Base-by-base conservation (phyloP, 2,888 invertebrate genomes). In the Microctonus brassicae region DNA sequence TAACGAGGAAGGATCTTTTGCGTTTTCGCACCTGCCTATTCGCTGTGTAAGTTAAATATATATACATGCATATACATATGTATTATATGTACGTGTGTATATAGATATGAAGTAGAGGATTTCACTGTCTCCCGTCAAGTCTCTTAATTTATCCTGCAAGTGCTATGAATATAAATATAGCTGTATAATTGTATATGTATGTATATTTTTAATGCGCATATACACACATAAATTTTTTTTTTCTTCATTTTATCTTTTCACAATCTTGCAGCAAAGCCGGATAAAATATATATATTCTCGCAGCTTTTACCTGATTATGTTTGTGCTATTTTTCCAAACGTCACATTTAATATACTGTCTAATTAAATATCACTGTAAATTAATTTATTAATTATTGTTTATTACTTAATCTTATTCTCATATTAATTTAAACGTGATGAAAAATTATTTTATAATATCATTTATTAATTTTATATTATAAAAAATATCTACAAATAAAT, bases 91-190 rank as follows among this genome's bases (percentile, higher is more conserved):
- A 67, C 47, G 53, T 60, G 42, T 39, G n/a, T 26, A 26, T 55
- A 20, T 66, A 36, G 34, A 24, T 57, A 36, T 55, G 34, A 66
- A 66, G 52, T 57, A 55, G 66, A 67, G 67, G 62, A 72, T 67
- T 67, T 63, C 55, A 42, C 71, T 66, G 58, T 66, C 55, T 39
- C 62, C 29, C 53, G 66, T 71, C 71, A 72, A 67, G 67, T 61
- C 62, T 67, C 72, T 72, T 72, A 72, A 72, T 72, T 72, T 72
- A 72, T 72, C 72, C 69, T 29, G 3, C 47, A 55, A 20, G n/a
- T 20, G 29, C 47, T 20, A 68, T 58, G 42, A 42, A 47, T 60
- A 47, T 20, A 60, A 10, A 52, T 52, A 29, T 7, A 29, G 29
- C 9, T 2, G 34, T 61, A 17, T n/a, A 61, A 22, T 3, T n/a